These are phyloP conservation scores for Babyrousa celebensis DNA, from an alignment of 2,797 vertebrate species.

Conservation along the genomic window DNA sequence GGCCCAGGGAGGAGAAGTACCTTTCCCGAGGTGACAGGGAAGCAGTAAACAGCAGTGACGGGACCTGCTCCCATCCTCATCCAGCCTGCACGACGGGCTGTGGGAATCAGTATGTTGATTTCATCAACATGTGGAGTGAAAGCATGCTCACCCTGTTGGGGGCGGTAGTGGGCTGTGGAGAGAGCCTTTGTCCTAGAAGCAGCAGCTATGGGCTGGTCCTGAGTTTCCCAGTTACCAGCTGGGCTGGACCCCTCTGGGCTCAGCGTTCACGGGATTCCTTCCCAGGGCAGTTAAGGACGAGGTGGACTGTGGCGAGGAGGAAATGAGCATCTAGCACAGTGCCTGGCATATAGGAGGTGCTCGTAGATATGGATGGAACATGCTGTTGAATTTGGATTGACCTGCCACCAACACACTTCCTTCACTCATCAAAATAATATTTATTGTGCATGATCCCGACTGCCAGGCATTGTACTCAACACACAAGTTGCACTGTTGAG, in stretches of 20 bases:
- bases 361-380: background rate
- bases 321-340: background rate
- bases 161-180: background rate
- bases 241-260: background rate
- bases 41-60: background rate
- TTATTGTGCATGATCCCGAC: background rate
- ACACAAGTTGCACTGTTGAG: background rate
- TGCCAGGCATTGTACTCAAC: background rate
- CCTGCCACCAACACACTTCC: background rate
- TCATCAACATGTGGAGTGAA: background rate
- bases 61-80: background rate
- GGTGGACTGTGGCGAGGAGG: background rate
- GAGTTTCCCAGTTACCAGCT: background rate
- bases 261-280: background rate
- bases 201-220: background rate
- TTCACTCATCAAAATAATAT: slow-evolving; percentile 11
- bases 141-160: background rate
- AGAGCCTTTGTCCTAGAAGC: background rate
- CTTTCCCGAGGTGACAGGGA: background rate
- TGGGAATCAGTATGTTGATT: background rate
- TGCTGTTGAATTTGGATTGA: slow-evolving; percentile 37
- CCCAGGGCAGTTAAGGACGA: background rate
- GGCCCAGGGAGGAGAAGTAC: background rate
- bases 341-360: background rate
- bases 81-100: accelerated